Conservation (phyloP, 2,888 invertebrate species). For the Ecliptopera silaceata region DNA sequence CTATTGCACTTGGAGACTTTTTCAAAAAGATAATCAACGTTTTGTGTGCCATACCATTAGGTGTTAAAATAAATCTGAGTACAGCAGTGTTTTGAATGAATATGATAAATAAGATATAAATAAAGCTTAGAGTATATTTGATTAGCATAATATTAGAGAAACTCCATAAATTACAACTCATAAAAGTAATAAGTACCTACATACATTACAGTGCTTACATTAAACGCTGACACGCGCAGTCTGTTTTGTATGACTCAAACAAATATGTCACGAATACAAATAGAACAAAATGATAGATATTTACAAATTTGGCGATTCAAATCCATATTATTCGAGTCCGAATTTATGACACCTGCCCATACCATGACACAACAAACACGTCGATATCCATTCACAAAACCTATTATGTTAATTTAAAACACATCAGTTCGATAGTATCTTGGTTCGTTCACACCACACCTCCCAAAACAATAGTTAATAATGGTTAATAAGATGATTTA, state of each 20-base stretch:
- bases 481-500: slow-evolving; percentile 83
- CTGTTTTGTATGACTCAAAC: background rate
- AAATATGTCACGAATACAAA: slow-evolving; percentile 19
- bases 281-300: slow-evolving; percentile 3
- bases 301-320: slow-evolving; percentile 10
- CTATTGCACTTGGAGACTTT: too few relatives aligned
- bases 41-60: too few relatives aligned
- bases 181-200: background rate
- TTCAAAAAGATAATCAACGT: too few relatives aligned
- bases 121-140: too few relatives aligned
- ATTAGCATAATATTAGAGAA: too few relatives aligned
- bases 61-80: too few relatives aligned
- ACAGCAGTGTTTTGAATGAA: too few relatives aligned
- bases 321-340: slow-evolving; percentile 7
- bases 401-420: slow-evolving; percentile 84
- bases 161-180: background rate
- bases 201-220: background rate
- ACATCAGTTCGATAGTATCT: slow-evolving; percentile 79
- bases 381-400: slow-evolving; percentile 81
- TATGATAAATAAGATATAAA: too few relatives aligned
- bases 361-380: slow-evolving; percentile 66
- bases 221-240: background rate
- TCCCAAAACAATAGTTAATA: slow-evolving; percentile 83
- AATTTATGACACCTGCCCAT: slow-evolving; percentile 33
- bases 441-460: slow-evolving; percentile 81